A percentile compares a stretch with the other conserved stretches of the same genome.
Conservation (phyloP, 2,113 vertebrate genomes). For the Elephantulus edwardii region DNA sequence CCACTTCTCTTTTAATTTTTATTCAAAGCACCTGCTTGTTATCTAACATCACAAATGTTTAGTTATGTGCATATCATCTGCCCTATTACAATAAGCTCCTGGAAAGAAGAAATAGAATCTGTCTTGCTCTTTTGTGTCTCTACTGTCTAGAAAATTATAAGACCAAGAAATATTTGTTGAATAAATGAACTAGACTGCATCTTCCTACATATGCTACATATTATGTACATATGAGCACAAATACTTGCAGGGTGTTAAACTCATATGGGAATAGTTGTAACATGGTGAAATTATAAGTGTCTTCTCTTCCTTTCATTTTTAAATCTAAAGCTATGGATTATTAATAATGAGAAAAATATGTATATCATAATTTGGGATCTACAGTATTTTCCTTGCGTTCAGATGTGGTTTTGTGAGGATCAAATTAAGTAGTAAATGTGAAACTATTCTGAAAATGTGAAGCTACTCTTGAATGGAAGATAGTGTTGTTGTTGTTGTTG, state of each 20-base stretch:
- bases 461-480: slow-evolving; percentile 7
- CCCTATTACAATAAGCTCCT: background rate
- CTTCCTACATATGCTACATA: background rate
- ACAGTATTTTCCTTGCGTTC: background rate
- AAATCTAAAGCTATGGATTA: background rate
- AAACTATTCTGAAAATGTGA: slow-evolving; percentile 16
- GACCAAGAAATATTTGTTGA: background rate
- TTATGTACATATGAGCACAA: background rate
- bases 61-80: background rate
- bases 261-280: background rate
- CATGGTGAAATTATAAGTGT: background rate
- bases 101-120: background rate
- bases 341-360: background rate
- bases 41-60: background rate
- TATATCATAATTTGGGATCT: background rate
- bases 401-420: background rate
- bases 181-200: background rate
- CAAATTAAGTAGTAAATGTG: background rate
- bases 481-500: too few relatives aligned
- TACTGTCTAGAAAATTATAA: background rate
- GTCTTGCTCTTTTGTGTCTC: background rate
- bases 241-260: background rate
- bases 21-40: background rate
- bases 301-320: background rate
- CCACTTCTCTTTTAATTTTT: background rate